A percentile compares a stretch with the other conserved stretches of the same genome.
These are phyloP conservation scores for Saccostrea glomerata DNA, from an alignment of 1,140 invertebrate genomes.

Conservation along the genomic window DNA sequence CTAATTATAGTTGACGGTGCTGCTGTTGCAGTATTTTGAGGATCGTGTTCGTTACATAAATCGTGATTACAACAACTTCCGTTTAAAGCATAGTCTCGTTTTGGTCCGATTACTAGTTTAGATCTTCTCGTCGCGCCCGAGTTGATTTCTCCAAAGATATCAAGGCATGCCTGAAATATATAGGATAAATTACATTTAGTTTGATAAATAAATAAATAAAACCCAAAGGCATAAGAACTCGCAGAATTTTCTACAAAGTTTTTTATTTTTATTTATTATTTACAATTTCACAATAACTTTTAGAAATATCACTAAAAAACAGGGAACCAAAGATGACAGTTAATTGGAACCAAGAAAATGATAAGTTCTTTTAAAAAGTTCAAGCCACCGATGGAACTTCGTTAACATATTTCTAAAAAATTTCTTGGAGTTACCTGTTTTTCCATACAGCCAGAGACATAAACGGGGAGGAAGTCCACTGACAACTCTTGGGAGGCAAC, in stretches of 20 bases:
- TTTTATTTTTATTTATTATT: too few relatives aligned
- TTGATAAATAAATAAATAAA: not conserved
- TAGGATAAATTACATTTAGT: not conserved
- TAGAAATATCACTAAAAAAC: too few relatives aligned
- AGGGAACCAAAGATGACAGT: too few relatives aligned
- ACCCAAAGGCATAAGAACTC: too few relatives aligned
- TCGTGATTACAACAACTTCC: slow-evolving; percentile 39
- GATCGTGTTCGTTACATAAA: slow-evolving; percentile 39
- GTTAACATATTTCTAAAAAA: too few relatives aligned
- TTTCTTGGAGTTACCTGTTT: not conserved
- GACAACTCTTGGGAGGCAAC: slow-evolving; percentile 28
- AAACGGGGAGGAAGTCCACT: slow-evolving; percentile 29
- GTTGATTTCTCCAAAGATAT: slow-evolving; percentile 39
- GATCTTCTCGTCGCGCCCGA: not conserved
- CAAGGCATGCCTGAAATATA: slow-evolving; percentile 2
- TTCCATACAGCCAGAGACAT: slow-evolving; percentile 26
- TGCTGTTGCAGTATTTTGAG: slow-evolving; percentile 6
- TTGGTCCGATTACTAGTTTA: not conserved
- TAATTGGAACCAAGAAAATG: too few relatives aligned
- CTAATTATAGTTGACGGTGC: not conserved
- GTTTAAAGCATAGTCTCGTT: slow-evolving; percentile 34
- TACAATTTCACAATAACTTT: too few relatives aligned
- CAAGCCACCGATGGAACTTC: too few relatives aligned
- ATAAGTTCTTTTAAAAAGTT: too few relatives aligned
- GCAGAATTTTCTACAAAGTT: too few relatives aligned